Base-by-base conservation (phyloP, 2,113 vertebrate species). In the Pontoporia blainvillei region DNA sequence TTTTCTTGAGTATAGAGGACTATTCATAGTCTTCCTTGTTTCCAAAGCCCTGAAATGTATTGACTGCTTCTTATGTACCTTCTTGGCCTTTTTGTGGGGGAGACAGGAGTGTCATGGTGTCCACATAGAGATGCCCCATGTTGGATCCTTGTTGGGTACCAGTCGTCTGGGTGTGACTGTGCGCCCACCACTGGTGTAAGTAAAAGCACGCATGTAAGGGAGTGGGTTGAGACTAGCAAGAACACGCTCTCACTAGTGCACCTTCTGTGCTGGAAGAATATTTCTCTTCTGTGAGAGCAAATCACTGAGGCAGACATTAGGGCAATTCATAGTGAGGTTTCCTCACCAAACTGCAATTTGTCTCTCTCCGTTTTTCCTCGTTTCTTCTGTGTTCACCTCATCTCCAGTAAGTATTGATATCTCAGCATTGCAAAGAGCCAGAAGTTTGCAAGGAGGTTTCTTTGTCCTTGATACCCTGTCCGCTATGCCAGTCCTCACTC, bases 91-190 rank as follows among this genome's bases (percentile, higher is more conserved):
- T 39, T 34, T 41, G n/a, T 34, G 2, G 23, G 4, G n/a, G 31
- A 49, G 13, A 27, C 0, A 29, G 10, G 3, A n/a, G 20, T 20
- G 5, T 4, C 52, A 39, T 4, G 5, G 15, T 59, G 23, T 11
- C 39, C 17, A 18, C 11, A 0, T 3, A 7, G 8, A 69, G 75
- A n/a, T 23, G 8, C 21, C 36, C 4, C 49, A 0, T 21, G 18
- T 49, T 52, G 54, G 27, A 12, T 25, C 23, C 29, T 10, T 59
- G 27, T 31, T 52, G 14, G 25, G 14, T 27, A 11, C n/a, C 31
- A n/a, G 29, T 27, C 41, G 6, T 27, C 29, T 2, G 0, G 4
- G 11, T 57, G 27, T 84, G 79, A 4, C 79, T 52, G 9, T 67
- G n/a, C 69, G 17, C 11, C 61, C 57, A 36, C 23, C 34, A 66